Evolutionary conservation across 1,140 invertebrate species (phyloP), one percentile per base, ranked within the genome.

Genomic region (Propsilocerus akamusi): DNA sequence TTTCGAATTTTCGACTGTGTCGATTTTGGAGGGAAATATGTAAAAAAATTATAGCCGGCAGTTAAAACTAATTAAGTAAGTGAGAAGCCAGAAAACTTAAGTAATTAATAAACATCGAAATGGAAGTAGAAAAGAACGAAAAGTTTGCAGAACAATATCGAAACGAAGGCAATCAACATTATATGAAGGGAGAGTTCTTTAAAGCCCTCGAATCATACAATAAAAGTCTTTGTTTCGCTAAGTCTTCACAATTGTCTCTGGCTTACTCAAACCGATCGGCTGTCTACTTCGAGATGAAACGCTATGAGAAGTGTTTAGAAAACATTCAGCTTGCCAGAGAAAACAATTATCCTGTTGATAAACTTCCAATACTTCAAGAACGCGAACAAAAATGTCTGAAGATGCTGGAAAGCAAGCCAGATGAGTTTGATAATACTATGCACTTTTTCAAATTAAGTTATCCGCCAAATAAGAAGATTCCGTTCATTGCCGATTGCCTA

Each of bases 401-500:
- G 11, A 4, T 30, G 2, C 11, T 12, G 6, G 14, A 7, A 30
- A 30, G 7, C 14, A 2, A 30, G 3, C 11, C 11, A 30, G 2
- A 30, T 12, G 28, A 7, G 11, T 2, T 2, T 12, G 7, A 30
- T 30, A 3, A 8, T 30, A n/a, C 10, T 7, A 30, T 30, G 28
- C 3, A 30, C 6, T 30, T 12, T 47, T 56, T 64, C 53, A 56
- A 62, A 56, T 56, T 74, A 7, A 59, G 62, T 54, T 64, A 63
- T 49, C 57, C 63, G 20, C 56, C 58, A 51, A 60, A 76, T 54
- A 47, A 56, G 2, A 66, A 72, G 61, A 67, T 77, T 59, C 63
- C 72, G 25, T 70, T 69, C 55, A 75, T 79, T 1, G 75, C 74
- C n/a, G 64, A 72, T 52, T 73, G 72, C 50, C 53, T 85, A 26